These are phyloP conservation scores for Cynodonichthys magdalenae DNA, from an alignment of 2,797 vertebrate genomes.

Conservation along the genomic window DNA sequence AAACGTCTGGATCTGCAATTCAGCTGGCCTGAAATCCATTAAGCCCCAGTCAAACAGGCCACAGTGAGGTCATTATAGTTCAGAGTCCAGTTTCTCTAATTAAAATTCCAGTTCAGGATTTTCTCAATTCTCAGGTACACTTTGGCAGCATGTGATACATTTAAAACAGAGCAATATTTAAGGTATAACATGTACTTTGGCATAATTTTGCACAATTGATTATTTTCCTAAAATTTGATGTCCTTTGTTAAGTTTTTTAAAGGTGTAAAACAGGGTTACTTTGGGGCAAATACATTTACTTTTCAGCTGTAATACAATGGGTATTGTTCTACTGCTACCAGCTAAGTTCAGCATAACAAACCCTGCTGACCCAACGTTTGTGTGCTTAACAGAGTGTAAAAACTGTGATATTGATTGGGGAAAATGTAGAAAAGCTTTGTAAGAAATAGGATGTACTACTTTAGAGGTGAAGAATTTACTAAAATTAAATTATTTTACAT, in stretches of 20 bases:
- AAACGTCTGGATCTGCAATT: slow-evolving; percentile 11
- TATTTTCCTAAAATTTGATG: slow-evolving; percentile 28
- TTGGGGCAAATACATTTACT: slow-evolving; percentile 38
- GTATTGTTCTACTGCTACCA: slow-evolving; percentile 50
- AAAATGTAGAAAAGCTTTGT: slow-evolving; percentile 7
- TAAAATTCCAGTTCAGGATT: slow-evolving; percentile 40
- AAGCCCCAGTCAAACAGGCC: slow-evolving; percentile 8
- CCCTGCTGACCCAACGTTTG: slow-evolving; percentile 52
- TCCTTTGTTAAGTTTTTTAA: neutral
- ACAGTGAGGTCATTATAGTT: slow-evolving; percentile 34
- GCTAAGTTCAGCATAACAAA: slow-evolving; percentile 53
- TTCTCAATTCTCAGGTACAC: slow-evolving; percentile 11
- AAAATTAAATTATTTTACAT: neutral
- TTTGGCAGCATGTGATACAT: neutral
- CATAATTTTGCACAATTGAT: slow-evolving; percentile 14
- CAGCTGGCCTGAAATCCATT: slow-evolving; percentile 14
- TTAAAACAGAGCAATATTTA: neutral
- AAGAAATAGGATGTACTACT: slow-evolving; percentile 24
- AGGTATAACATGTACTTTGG: slow-evolving; percentile 5
- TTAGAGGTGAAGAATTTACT: neutral
- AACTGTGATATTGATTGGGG: slow-evolving; percentile 45
- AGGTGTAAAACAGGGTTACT: slow-evolving; percentile 41
- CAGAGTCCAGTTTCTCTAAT: slow-evolving; percentile 39
- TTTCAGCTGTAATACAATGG: slow-evolving; percentile 47
- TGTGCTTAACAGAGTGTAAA: slow-evolving; percentile 43